Evolutionary conservation across 2,113 vertebrate species (phyloP).

Genomic region (Chaetura pelagica): DNA sequence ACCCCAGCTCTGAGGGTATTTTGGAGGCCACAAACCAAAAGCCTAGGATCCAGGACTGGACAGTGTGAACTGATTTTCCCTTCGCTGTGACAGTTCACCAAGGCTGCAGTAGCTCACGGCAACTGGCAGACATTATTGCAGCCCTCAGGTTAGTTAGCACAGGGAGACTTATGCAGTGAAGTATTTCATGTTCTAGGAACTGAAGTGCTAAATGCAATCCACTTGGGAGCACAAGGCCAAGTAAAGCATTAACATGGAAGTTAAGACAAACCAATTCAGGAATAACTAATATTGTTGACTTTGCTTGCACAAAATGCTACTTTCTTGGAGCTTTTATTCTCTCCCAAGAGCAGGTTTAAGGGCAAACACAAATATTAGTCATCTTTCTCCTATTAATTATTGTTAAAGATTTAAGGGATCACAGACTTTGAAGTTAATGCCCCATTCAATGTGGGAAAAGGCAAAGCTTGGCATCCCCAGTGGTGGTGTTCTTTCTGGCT

Average conservation of each 20-base stretch:
- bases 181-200: constrained; percentile 10
- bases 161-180: neutral
- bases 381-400: constrained; percentile 81
- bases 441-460: constrained; percentile 80
- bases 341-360: constrained; percentile 26
- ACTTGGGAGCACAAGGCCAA: constrained; percentile 60
- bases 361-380: constrained; percentile 78
- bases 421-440: constrained; percentile 79
- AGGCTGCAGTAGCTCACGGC: neutral
- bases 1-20: neutral
- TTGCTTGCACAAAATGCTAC: constrained; percentile 51
- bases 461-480: constrained; percentile 61
- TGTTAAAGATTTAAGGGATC: constrained; percentile 84
- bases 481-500: constrained; percentile 76
- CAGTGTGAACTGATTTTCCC: neutral
- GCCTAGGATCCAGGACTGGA: neutral
- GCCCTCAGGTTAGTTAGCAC: neutral
- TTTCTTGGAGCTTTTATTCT: constrained; percentile 55
- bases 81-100: neutral
- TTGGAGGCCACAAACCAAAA: neutral
- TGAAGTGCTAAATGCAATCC: constrained; percentile 26
- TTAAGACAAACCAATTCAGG: constrained; percentile 63
- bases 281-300: constrained; percentile 59
- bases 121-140: neutral
- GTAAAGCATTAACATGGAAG: constrained; percentile 75